These are phyloP conservation scores for Mionectes macconnelli DNA, from an alignment of 2,113 vertebrate genomes.

Conservation along the genomic window DNA sequence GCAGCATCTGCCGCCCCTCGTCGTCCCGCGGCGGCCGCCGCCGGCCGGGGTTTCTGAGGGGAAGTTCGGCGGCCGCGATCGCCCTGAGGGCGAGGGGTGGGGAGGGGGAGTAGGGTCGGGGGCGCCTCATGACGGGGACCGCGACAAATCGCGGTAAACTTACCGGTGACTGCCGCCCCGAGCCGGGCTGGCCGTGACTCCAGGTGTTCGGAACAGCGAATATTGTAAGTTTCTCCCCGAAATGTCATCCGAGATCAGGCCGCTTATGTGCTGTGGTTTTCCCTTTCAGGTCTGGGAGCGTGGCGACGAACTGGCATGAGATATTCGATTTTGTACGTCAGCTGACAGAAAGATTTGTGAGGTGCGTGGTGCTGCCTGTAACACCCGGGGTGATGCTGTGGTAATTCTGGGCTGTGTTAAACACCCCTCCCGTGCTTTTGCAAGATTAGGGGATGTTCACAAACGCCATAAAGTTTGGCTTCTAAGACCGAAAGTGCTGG, in stretches of 20 bases:
- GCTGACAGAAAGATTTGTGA: conserved; percentile 91
- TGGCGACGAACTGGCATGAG: conserved; percentile 83
- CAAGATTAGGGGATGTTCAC: neutral
- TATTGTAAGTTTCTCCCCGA: neutral
- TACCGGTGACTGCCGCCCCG: neutral
- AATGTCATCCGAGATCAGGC: neutral
- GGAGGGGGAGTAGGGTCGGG: neutral
- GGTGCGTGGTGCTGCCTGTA: conserved; percentile 70
- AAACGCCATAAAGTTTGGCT: neutral
- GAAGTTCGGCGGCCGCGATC: neutral
- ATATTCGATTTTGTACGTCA: conserved; percentile 90
- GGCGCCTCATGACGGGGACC: too few relatives aligned
- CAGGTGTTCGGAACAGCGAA: neutral
- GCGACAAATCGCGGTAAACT: neutral
- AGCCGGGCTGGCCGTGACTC: neutral
- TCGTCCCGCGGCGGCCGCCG: too few relatives aligned
- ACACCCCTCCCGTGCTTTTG: neutral
- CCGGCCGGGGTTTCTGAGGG: neutral
- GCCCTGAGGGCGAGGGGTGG: neutral
- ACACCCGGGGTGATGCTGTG: neutral
- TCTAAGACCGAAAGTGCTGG: too few relatives aligned
- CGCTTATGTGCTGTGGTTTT: neutral
- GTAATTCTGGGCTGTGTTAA: neutral
- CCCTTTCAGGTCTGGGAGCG: conserved; percentile 87
- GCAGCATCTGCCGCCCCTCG: neutral